Conservation (phyloP, 2,113 vertebrate genomes). For the Prunella himalayana region DNA sequence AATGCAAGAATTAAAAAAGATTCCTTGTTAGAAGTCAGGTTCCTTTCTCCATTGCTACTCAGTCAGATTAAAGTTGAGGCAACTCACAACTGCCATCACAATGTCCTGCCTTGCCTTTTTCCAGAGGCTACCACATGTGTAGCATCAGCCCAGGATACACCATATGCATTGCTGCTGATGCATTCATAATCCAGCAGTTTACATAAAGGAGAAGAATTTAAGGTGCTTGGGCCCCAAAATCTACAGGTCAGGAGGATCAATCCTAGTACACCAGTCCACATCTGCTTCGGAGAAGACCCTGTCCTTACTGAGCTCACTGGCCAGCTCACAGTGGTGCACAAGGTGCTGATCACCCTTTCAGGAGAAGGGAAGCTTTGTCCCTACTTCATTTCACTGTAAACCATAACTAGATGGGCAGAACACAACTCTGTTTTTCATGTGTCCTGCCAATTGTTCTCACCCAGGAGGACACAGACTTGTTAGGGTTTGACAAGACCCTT, state of each 20-base stretch:
- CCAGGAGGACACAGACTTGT: background rate
- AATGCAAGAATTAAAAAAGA: background rate
- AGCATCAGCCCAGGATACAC: background rate
- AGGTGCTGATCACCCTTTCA: background rate
- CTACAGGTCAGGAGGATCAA: background rate
- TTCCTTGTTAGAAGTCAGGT: background rate
- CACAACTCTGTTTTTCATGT: background rate
- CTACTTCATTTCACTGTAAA: background rate
- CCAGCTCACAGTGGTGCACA: background rate
- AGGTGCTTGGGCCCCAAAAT: background rate
- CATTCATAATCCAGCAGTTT: background rate
- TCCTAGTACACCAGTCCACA: background rate
- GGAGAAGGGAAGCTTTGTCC: background rate
- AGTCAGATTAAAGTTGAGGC: background rate
- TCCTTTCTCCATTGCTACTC: background rate
- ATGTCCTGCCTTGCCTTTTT: background rate
- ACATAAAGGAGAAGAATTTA: background rate
- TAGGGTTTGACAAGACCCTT: background rate
- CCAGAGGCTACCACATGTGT: background rate
- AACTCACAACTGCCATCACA: background rate
- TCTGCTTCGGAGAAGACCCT: background rate
- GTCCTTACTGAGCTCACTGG: background rate
- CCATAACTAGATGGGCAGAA: background rate
- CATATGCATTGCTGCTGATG: background rate
- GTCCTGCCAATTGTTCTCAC: background rate